phyloP scores from a whole-genome alignment of 2,888 invertebrate species.

The Barypeithes pellucidus region DNA sequence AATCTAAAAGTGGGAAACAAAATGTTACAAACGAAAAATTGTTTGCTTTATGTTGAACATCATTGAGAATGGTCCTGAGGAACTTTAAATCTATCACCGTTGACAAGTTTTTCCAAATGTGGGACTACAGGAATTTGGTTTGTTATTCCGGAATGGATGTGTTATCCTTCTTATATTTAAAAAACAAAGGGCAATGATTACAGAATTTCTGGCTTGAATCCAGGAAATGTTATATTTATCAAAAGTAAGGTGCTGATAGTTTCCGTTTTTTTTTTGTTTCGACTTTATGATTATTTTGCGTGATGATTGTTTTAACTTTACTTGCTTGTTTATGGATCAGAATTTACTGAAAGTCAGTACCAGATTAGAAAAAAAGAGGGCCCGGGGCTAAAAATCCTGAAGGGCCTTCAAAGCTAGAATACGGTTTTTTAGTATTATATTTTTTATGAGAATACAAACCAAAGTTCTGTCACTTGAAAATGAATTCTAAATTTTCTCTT shows the following conservation, averaged over 20 bases:
- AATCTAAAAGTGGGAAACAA: slow-evolving; percentile 22
- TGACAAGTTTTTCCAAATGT: slow-evolving; percentile 24
- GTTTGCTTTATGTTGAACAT: slow-evolving; percentile 51
- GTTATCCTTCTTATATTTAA: neutral
- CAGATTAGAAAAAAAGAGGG: too few species aligned
- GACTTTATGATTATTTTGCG: too few species aligned
- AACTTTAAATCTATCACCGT: slow-evolving; percentile 46
- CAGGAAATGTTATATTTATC: neutral
- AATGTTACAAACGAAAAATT: slow-evolving; percentile 44
- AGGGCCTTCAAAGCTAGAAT: too few species aligned
- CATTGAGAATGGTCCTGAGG: slow-evolving; percentile 37
- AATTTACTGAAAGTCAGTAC: too few species aligned
- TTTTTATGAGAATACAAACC: too few species aligned
- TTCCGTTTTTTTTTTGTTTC: neutral
- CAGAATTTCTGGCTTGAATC: neutral
- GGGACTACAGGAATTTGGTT: slow-evolving; percentile 5
- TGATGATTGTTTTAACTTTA: too few species aligned
- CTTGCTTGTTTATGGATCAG: too few species aligned
- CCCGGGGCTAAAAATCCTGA: too few species aligned
- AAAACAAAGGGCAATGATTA: neutral
- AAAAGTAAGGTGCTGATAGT: neutral
- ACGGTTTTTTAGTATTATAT: too few species aligned
- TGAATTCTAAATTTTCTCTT: too few species aligned
- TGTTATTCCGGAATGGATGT: slow-evolving; percentile 7
- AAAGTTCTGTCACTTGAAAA: too few species aligned